These are phyloP conservation scores for Lepidurus packardi DNA, from an alignment of 1,140 invertebrate genomes.

Conservation along the genomic window DNA sequence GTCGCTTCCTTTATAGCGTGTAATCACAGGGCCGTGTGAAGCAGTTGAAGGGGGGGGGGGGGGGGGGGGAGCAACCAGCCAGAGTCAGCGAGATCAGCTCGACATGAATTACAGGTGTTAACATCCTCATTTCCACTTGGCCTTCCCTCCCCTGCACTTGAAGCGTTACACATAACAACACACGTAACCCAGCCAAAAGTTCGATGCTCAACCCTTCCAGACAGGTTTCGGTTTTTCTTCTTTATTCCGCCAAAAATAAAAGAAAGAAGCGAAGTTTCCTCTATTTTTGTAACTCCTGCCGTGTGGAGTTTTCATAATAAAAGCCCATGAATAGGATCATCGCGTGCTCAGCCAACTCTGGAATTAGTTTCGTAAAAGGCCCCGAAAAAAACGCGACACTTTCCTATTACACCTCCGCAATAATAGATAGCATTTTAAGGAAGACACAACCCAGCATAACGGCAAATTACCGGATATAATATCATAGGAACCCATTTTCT, in stretches of 20 bases:
- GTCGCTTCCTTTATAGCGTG: conserved; percentile 21
- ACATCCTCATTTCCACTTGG: conserved; percentile 14
- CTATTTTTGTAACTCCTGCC: neutral
- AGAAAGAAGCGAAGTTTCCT: neutral
- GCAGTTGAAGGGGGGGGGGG: conserved; percentile 11
- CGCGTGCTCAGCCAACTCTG: conserved; percentile 10
- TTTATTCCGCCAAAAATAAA: neutral
- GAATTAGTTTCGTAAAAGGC: neutral
- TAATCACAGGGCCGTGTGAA: conserved; percentile 21
- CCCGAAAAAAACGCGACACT: neutral
- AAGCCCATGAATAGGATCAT: neutral
- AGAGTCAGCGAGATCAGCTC: conserved; percentile 18
- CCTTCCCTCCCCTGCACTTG: conserved; percentile 16
- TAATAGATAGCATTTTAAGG: neutral
- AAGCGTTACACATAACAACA: conserved; percentile 14
- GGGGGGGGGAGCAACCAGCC: neutral
- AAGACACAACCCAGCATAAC: neutral
- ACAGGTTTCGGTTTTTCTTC: neutral
- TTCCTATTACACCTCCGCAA: neutral
- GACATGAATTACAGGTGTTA: conserved; percentile 12
- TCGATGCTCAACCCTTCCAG: neutral
- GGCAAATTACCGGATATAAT: conserved; percentile 19
- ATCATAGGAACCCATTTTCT: neutral
- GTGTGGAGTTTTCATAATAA: conserved; percentile 1
- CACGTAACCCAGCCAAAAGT: neutral